Base-by-base conservation (phyloP, 2,797 vertebrate species). In the Diglossa cyanea region DNA sequence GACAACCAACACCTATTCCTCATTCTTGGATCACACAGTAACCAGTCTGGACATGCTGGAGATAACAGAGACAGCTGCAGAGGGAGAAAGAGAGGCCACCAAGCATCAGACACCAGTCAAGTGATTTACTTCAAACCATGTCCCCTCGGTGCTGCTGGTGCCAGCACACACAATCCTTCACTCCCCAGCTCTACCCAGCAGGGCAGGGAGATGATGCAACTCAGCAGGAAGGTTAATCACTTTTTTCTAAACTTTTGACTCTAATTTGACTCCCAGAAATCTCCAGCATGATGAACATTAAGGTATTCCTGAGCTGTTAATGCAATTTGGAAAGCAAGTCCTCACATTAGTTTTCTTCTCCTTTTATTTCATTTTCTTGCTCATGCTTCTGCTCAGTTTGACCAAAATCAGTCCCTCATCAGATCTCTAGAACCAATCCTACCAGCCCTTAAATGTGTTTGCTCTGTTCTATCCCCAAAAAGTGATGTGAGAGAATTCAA, bases 1-100 rank as follows among this genome's bases (percentile, higher is more conserved):
- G 89, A 72, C 81, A 92, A 75, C 23, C 70, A 91, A 83, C 65
- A 93, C 58, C 70, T 81, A 85, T 54, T 87, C 57, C 62, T 92
- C 84, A 62, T 91, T 83, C 62, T 40, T 77, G 45, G 42, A 63
- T 68, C 82, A 31, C 20, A 19, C 23, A 71, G 75, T n/a, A 87
- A 89, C 37, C 17, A 48, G 48, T n/a, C 33, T 48, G 63, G 82
- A 33, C 19, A 11, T 1, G 35, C 54, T 45, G 58, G 77, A 81
- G 55, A 73, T 17, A 81, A 45, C 48, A 72, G 68, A 15, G 66
- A 82, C 72, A 85, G 78, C 42, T 88, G 53, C 78, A 91, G 92
- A 62, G 63, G 76, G 35, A 65, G 63, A 78, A 33, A 88, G 75
- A 63, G 60, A 66, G 83, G 81, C 68, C 87, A 93, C 72, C 85